Evolutionary conservation across 2,888 invertebrate species (phyloP).

Genomic region (Antheraea assamensis): DNA sequence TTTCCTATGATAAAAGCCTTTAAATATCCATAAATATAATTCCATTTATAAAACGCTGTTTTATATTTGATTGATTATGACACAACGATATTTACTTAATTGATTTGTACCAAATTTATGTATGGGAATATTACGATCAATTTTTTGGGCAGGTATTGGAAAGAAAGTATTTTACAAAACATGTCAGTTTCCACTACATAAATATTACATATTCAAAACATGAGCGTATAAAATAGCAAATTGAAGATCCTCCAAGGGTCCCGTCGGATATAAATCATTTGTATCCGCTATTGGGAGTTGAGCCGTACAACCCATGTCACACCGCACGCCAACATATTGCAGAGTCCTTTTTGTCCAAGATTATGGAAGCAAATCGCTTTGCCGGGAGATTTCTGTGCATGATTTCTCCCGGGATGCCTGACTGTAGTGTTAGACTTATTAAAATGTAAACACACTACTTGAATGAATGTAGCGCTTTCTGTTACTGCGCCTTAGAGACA

Average conservation of each 20-base stretch:
- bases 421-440: conserved; percentile 14
- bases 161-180: neutral
- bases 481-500: conserved; percentile 1
- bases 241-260: conserved; percentile 28
- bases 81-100: neutral
- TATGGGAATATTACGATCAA: neutral
- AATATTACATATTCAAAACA: conserved; percentile 5
- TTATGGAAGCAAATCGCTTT: conserved; percentile 40
- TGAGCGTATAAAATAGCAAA: conserved; percentile 28
- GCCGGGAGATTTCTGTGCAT: conserved; percentile 14
- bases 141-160: neutral
- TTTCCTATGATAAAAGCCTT: neutral
- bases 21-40: neutral
- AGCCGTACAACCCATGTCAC: conserved; percentile 37
- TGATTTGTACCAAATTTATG: neutral
- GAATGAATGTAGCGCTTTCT: neutral
- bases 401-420: conserved; percentile 20
- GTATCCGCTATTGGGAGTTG: conserved; percentile 30
- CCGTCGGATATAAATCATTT: conserved; percentile 48
- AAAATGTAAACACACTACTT: conserved; percentile 2
- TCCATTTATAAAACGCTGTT: neutral
- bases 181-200: neutral
- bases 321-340: conserved; percentile 37
- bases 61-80: neutral
- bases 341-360: conserved; percentile 37